phyloP scores from a whole-genome alignment of 2,797 vertebrate genomes.

The Chaunax sp. region DNA sequence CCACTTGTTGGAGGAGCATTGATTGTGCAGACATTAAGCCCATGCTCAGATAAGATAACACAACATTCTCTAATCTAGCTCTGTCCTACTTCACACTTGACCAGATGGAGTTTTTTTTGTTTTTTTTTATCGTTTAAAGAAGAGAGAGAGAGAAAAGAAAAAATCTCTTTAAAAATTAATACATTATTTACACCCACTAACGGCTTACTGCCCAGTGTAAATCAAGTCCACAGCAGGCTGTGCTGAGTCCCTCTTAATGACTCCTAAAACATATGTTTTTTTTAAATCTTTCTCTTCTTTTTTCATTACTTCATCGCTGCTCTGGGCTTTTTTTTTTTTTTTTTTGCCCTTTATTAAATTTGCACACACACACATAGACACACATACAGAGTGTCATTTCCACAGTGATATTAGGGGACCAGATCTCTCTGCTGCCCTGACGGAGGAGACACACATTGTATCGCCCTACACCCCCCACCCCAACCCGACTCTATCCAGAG shows the following conservation, averaged over 20 bases:
- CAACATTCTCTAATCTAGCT: constrained; percentile 81
- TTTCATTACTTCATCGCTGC: constrained; percentile 65
- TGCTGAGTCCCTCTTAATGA: constrained; percentile 80
- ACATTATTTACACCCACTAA: constrained; percentile 80
- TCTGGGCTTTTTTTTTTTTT: constrained; percentile 47
- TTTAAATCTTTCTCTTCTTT: constrained; percentile 70
- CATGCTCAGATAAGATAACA: constrained; percentile 80
- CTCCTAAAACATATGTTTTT: constrained; percentile 82
- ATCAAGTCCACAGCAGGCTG: constrained; percentile 79
- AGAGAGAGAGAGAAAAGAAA: constrained; percentile 52
- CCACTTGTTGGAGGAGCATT: constrained; percentile 82
- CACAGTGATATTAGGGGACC: constrained; percentile 63
- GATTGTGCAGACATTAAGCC: constrained; percentile 83
- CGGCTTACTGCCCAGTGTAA: constrained; percentile 74
- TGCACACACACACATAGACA: constrained; percentile 27
- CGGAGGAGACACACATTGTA: constrained; percentile 31
- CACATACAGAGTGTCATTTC: constrained; percentile 61
- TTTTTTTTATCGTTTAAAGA: constrained; percentile 70
- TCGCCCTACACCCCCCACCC: neutral
- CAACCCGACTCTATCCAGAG: constrained; percentile 6
- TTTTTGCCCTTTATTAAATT: constrained; percentile 71
- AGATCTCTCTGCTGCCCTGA: constrained; percentile 48
- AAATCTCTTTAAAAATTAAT: constrained; percentile 84
- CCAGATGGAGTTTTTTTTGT: constrained; percentile 79
- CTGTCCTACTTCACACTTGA: constrained; percentile 84